phyloP scores from a whole-genome alignment of 2,888 invertebrate species.

The Blastobasis adustella region DNA sequence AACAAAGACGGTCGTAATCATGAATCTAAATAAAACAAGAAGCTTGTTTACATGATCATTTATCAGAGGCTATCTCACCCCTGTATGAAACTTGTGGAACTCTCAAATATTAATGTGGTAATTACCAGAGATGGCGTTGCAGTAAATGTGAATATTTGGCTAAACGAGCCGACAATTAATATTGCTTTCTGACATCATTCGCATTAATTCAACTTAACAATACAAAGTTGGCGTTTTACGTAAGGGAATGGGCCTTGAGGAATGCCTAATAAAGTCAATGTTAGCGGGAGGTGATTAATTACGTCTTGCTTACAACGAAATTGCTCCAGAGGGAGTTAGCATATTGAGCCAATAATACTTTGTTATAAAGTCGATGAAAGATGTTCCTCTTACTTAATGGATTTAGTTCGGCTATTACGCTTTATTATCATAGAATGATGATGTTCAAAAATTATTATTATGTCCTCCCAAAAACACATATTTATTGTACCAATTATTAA shows the following conservation, averaged over 20 bases:
- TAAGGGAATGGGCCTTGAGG: constrained; percentile 29
- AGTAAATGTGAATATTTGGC: constrained; percentile 40
- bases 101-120: constrained; percentile 37
- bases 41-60: constrained; percentile 14
- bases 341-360: constrained; percentile 12
- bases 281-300: constrained; percentile 28
- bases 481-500: too few relatives aligned
- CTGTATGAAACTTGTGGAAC: constrained; percentile 18
- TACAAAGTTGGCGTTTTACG: constrained; percentile 46
- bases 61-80: constrained; percentile 19
- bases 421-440: too few relatives aligned
- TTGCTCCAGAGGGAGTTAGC: constrained; percentile 14
- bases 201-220: constrained; percentile 61
- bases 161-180: constrained; percentile 48
- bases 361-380: constrained; percentile 1
- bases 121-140: constrained; percentile 30
- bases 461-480: too few relatives aligned
- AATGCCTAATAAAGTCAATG: constrained; percentile 18
- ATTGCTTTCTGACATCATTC: constrained; percentile 45
- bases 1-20: neutral
- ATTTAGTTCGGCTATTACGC: too few relatives aligned
- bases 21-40: constrained; percentile 4
- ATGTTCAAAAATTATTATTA: too few relatives aligned
- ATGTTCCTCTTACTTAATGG: neutral
- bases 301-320: constrained; percentile 19